Conservation (phyloP, 2,113 vertebrate species). For the Poicephalus meyeri region DNA sequence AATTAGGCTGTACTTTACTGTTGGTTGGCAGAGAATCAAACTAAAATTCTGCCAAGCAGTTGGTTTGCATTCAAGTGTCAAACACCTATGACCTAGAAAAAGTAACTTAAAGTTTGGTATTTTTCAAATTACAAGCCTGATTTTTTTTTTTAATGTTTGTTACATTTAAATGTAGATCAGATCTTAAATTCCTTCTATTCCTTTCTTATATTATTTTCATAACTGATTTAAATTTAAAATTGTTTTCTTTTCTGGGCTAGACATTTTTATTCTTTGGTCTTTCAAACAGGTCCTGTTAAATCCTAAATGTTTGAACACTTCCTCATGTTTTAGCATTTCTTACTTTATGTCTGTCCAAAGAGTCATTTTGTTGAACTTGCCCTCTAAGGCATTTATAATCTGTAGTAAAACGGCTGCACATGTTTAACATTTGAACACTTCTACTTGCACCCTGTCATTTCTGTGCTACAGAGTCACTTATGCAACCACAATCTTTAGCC, state of each 20-base stretch:
- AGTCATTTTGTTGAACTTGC: not conserved
- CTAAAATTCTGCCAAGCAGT: conserved; percentile 31
- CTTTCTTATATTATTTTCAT: not conserved
- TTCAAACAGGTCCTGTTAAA: not conserved
- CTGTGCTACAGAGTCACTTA: not conserved
- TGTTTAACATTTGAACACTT: not conserved
- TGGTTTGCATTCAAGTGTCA: conserved; percentile 18
- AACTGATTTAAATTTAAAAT: not conserved
- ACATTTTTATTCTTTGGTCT: not conserved
- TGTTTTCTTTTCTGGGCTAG: not conserved
- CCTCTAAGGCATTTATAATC: not conserved
- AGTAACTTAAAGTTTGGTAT: conserved; percentile 52
- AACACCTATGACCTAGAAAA: conserved; percentile 42
- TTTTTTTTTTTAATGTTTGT: not conserved
- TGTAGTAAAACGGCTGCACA: not conserved
- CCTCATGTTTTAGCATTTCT: not conserved
- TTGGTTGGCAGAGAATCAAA: conserved; percentile 49
- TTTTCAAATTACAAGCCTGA: conserved; percentile 22
- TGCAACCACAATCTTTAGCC: not conserved
- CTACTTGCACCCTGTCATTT: not conserved
- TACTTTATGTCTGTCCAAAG: not conserved
- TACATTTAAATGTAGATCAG: not conserved
- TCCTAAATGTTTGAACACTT: not conserved
- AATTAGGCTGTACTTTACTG: conserved; percentile 27
- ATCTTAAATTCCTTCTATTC: not conserved